phyloP scores from a whole-genome alignment of 2,888 invertebrate genomes.

The Monochamus alternatus region DNA sequence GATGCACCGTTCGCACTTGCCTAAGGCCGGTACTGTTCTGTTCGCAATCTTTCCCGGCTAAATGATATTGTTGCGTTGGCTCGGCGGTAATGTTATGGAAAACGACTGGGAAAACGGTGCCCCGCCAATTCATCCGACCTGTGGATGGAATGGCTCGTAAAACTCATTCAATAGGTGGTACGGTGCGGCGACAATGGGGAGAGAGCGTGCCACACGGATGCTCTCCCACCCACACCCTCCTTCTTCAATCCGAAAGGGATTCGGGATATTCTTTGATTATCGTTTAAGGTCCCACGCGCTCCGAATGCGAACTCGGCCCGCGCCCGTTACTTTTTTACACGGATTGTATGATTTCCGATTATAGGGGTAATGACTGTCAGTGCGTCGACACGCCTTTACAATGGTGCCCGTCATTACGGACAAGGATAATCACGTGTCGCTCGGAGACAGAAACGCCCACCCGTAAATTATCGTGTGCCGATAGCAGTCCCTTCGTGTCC shows the following conservation, averaged over 20 bases:
- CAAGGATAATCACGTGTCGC: conserved; percentile 68
- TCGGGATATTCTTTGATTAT: conserved; percentile 64
- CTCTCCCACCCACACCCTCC: conserved; percentile 44
- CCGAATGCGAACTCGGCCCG: conserved; percentile 51
- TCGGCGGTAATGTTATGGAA: conserved; percentile 62
- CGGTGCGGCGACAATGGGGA: conserved; percentile 44
- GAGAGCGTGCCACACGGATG: conserved; percentile 36
- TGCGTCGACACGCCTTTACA: conserved; percentile 62
- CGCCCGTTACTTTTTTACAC: conserved; percentile 33
- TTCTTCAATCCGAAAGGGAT: conserved; percentile 63
- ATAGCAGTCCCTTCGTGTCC: conserved; percentile 18
- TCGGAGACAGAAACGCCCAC: conserved; percentile 56
- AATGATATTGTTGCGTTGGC: conserved; percentile 20
- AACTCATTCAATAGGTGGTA: conserved; percentile 69
- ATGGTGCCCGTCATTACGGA: conserved; percentile 59
- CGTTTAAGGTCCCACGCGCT: conserved; percentile 59
- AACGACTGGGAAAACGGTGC: conserved; percentile 65
- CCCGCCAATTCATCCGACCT: conserved; percentile 50
- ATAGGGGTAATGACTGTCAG: conserved; percentile 56
- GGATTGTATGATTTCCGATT: conserved; percentile 48
- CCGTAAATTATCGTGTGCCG: conserved; percentile 55
- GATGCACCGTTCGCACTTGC: too few species aligned
- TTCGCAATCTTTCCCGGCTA: conserved; percentile 4
- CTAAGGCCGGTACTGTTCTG: not conserved
- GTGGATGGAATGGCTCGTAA: conserved; percentile 56